phyloP scores from a whole-genome alignment of 2,888 invertebrate genomes.

The Arge pagana region DNA sequence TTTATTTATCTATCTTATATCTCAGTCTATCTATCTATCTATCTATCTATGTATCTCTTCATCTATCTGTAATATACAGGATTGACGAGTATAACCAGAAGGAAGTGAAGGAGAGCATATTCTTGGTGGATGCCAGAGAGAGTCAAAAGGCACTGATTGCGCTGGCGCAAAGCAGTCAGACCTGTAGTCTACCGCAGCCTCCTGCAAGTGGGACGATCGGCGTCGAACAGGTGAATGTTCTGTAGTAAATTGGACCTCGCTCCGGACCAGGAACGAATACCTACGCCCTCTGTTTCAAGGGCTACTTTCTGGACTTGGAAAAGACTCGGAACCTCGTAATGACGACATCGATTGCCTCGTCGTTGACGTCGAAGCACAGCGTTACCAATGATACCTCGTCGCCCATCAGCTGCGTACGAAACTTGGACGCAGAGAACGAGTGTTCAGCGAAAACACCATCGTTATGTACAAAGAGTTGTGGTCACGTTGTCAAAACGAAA shows the following conservation, averaged over 20 bases:
- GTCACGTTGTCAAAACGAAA: slow-evolving; percentile 42
- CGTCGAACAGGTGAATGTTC: slow-evolving; percentile 35
- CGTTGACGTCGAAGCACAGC: slow-evolving; percentile 60
- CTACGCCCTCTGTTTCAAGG: slow-evolving; percentile 32
- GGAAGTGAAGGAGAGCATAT: slow-evolving; percentile 81
- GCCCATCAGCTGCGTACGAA: slow-evolving; percentile 35
- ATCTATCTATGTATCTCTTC: neutral
- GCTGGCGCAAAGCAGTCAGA: slow-evolving; percentile 53
- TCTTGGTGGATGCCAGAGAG: slow-evolving; percentile 78
- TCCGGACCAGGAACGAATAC: neutral
- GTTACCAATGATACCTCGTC: slow-evolving; percentile 39
- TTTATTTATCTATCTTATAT: neutral
- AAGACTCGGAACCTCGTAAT: slow-evolving; percentile 50
- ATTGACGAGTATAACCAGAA: slow-evolving; percentile 76
- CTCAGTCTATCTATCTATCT: neutral
- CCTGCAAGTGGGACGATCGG: slow-evolving; percentile 37
- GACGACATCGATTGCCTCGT: slow-evolving; percentile 62
- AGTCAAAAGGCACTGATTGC: slow-evolving; percentile 69
- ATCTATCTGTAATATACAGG: slow-evolving; percentile 37
- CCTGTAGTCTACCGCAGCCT: slow-evolving; percentile 40
- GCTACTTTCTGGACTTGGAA: slow-evolving; percentile 54
- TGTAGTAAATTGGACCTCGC: neutral
- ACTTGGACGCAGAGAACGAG: slow-evolving; percentile 47
- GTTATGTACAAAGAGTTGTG: slow-evolving; percentile 49
- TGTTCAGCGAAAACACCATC: slow-evolving; percentile 52